Percentiles rank a stretch among this genome's conserved stretches.
Conservation (phyloP, 2,888 invertebrate species). For the Lasiommata megera region DNA sequence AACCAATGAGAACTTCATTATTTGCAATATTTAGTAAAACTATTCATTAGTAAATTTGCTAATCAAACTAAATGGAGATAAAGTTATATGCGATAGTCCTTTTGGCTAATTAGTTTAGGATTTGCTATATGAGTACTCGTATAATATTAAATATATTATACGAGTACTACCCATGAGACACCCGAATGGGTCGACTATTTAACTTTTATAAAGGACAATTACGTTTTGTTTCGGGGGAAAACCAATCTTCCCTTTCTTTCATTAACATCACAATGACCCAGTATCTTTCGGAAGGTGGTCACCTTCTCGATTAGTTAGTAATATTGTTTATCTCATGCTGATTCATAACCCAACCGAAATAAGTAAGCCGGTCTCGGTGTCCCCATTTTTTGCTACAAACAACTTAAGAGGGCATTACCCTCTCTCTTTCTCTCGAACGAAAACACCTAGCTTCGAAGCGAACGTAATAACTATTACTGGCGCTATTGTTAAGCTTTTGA, state of each 20-base stretch:
- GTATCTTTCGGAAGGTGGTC: slow-evolving; percentile 35
- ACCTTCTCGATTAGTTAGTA: slow-evolving; percentile 49
- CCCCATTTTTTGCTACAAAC: slow-evolving; percentile 80
- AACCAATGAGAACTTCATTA: too few relatives aligned
- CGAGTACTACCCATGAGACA: not conserved
- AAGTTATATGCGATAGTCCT: too few relatives aligned
- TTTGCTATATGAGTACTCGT: too few relatives aligned
- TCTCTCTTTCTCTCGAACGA: slow-evolving; percentile 60
- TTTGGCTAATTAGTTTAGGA: too few relatives aligned
- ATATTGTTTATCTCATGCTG: slow-evolving; percentile 74
- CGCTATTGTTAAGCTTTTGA: slow-evolving; percentile 22
- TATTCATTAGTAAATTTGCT: too few relatives aligned
- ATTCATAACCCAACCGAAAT: slow-evolving; percentile 75
- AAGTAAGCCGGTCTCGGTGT: slow-evolving; percentile 72
- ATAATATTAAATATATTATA: too few relatives aligned
- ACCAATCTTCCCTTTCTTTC: slow-evolving; percentile 18
- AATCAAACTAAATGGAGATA: too few relatives aligned
- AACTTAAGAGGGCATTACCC: slow-evolving; percentile 78
- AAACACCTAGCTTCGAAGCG: slow-evolving; percentile 65
- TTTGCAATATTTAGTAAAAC: too few relatives aligned
- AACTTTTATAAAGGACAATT: not conserved
- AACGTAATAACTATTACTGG: slow-evolving; percentile 50
- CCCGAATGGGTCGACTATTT: not conserved
- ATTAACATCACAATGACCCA: slow-evolving; percentile 29
- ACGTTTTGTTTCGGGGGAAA: not conserved